These are phyloP conservation scores for Micoletzkya japonica DNA, from an alignment of 2,888 invertebrate genomes.

Conservation along the genomic window DNA sequence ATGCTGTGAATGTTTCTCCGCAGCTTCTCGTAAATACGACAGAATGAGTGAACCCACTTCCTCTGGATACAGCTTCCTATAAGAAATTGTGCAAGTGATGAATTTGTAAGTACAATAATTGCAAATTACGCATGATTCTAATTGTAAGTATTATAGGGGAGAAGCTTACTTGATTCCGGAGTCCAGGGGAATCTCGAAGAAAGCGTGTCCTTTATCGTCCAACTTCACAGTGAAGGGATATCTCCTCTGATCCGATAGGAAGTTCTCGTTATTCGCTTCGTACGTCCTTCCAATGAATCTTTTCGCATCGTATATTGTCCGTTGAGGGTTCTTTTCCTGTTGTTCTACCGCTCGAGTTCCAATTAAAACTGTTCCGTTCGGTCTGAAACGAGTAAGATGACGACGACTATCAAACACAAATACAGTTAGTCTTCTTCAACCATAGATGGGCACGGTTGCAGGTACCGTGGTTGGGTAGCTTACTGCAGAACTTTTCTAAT, in stretches of 20 bases:
- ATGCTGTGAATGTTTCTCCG: conserved; percentile 39
- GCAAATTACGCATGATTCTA: not conserved
- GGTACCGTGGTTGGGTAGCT: no score
- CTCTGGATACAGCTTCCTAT: conserved; percentile 54
- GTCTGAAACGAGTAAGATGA: conserved; percentile 44
- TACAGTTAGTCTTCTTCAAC: not conserved
- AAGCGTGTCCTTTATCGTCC: conserved; percentile 52
- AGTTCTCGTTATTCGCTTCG: conserved; percentile 57
- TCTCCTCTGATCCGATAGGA: conserved; percentile 43
- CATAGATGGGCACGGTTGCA: no score
- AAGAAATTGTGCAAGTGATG: conserved; percentile 6
- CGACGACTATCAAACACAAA: not conserved
- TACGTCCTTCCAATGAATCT: conserved; percentile 68
- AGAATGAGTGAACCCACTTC: conserved; percentile 60
- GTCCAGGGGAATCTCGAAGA: conserved; percentile 57
- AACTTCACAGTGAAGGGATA: conserved; percentile 60
- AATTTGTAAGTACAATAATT: not conserved
- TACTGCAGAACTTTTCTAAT: not conserved
- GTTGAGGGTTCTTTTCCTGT: conserved; percentile 66
- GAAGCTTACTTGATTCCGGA: conserved; percentile 39
- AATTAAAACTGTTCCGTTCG: conserved; percentile 64
- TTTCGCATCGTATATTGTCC: conserved; percentile 69
- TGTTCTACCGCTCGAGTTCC: conserved; percentile 68
- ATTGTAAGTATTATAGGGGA: conserved; percentile 1
- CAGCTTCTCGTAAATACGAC: conserved; percentile 48